Base-by-base conservation (phyloP, 2,888 invertebrate species). In the Perdita meconis region DNA sequence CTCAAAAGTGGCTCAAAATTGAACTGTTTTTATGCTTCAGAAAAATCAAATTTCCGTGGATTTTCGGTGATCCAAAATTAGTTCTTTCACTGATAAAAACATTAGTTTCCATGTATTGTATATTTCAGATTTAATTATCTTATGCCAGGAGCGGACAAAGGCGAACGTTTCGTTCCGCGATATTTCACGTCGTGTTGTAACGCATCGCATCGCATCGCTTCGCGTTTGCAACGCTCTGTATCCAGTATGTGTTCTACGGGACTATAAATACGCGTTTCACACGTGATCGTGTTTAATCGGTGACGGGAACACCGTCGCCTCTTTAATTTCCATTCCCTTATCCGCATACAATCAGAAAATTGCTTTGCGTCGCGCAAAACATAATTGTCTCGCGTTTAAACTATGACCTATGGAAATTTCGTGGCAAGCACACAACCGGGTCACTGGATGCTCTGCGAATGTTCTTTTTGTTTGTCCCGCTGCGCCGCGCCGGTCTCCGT, bases 381-480 rank as follows among this genome's bases (percentile, higher is more conserved):
- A 67, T 59, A 57, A 74, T 76, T 67, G 38, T 67, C 24, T 63
- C n/a, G 24, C 30, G 57, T 63, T 53, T 63, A 67, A 67, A 61
- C 51, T 71, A 24, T 63, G 59, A 61, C 30, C 71, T 71, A 74
- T 74, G 75, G n/a, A 74, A 76, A 76, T 74, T 22, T 56, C 10
- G 19, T n/a, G 19, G n/a, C 8, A 51, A n/a, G n/a, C n/a, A 5
- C 8, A 38, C 42, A 61, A 57, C 6, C 44, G 44, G 64, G 26
- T 60, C 53, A 47, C 10, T 22, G 22, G 22, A 42, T 34, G 47
- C 22, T 16, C n/a, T 44, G 51, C n/a, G 42, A 63, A 66, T 6
- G 51, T 30, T 42, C 30, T 44, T 69, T 57, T 61, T n/a, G n/a
- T n/a, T n/a, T n/a, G n/a, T n/a, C n/a, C n/a, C n/a, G n/a, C n/a